Percentiles rank a stretch among this genome's conserved stretches.
phyloP scores from a whole-genome alignment of 1,140 invertebrate genomes.

The Danaus plexippus region DNA sequence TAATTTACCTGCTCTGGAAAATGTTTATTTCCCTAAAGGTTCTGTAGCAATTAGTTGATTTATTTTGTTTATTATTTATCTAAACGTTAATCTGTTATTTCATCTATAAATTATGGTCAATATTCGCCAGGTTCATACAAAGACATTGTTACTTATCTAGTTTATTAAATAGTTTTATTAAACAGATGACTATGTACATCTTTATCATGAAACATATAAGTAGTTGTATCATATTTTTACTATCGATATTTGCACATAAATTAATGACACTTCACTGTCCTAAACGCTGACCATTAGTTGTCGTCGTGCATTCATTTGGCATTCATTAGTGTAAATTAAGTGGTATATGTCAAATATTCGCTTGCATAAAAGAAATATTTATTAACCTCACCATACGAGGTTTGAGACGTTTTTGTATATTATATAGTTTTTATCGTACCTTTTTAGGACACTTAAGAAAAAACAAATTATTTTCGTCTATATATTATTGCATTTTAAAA shows the following conservation, averaged over 20 bases:
- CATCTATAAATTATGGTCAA: too few relatives aligned
- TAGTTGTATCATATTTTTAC: constrained; percentile 4
- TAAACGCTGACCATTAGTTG: constrained; percentile 28
- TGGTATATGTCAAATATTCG: constrained; percentile 65
- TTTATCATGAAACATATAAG: background rate
- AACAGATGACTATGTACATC: too few relatives aligned
- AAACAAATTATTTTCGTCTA: constrained; percentile 27
- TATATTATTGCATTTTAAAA: constrained; percentile 39
- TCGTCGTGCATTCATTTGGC: constrained; percentile 50
- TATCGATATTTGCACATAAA: constrained; percentile 20
- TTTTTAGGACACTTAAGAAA: constrained; percentile 35
- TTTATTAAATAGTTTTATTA: too few relatives aligned
- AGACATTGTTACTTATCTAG: too few relatives aligned
- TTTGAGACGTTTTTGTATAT: constrained; percentile 13
- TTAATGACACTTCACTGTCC: constrained; percentile 25
- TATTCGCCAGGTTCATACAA: too few relatives aligned
- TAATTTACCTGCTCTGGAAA: too few relatives aligned
- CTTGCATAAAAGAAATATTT: constrained; percentile 56
- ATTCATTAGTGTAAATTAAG: constrained; percentile 69
- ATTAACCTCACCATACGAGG: constrained; percentile 31
- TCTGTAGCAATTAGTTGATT: too few relatives aligned
- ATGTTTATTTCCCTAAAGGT: too few relatives aligned
- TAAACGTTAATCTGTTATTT: too few relatives aligned
- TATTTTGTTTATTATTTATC: too few relatives aligned
- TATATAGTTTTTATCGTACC: constrained; percentile 16